Percentiles rank a stretch among this genome's conserved stretches.
Evolutionary conservation across 1,140 invertebrate genomes (phyloP).

Genomic region (Pseudobourletiella spinata): DNA sequence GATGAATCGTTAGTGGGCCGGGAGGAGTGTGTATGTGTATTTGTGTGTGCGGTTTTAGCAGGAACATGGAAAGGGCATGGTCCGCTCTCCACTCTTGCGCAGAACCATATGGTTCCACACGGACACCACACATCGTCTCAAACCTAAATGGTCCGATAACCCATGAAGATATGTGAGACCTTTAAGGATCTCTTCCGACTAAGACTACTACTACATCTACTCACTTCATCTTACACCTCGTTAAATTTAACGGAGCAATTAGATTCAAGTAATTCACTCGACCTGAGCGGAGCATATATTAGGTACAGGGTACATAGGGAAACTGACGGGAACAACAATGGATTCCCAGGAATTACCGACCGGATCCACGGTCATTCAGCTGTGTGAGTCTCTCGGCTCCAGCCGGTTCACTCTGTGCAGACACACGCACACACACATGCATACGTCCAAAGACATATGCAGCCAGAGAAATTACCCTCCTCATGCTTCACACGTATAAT

Average conservation of each 20-base stretch:
- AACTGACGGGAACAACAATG: too few species aligned
- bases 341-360: neutral
- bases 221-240: conserved; percentile 1
- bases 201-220: too few species aligned
- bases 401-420: too few species aligned
- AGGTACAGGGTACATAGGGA: neutral
- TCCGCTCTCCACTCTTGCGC: too few species aligned
- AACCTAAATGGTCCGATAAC: conserved; percentile 6
- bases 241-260: conserved; percentile 6
- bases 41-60: neutral
- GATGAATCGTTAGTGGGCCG: too few species aligned
- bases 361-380: too few species aligned
- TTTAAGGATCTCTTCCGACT: too few species aligned
- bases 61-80: neutral
- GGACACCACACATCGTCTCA: neutral
- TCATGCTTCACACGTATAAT: too few species aligned
- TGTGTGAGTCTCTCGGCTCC: neutral
- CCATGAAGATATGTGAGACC: neutral
- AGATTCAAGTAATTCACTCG: neutral
- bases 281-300: neutral
- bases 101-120: conserved; percentile 9
- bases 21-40: too few species aligned
- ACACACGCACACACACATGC: too few species aligned
- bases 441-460: neutral
- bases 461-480: too few species aligned